A percentile compares a stretch with the other conserved stretches of the same genome.
These are phyloP conservation scores for Trididemnum nubilum DNA, from an alignment of 23 tunicate genomes.

Conservation along the genomic window DNA sequence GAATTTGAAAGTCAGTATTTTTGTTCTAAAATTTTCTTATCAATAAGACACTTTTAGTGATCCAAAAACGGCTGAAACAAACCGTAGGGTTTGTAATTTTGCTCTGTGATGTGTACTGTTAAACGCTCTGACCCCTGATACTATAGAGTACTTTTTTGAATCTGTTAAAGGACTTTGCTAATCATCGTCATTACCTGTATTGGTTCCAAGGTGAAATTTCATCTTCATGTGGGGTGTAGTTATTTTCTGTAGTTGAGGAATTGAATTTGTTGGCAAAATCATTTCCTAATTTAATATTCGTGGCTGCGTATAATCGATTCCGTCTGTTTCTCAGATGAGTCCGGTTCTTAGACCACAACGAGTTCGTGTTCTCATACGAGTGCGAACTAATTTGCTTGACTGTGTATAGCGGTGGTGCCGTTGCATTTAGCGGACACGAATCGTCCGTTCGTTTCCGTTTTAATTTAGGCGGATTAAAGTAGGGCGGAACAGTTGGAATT, in stretches of 20 bases:
- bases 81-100: too few species aligned
- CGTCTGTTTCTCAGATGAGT: background rate
- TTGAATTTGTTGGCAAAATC: background rate
- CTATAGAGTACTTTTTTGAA: too few species aligned
- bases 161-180: too few species aligned
- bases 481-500: constrained; percentile 25
- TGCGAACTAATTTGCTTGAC: constrained; percentile 30
- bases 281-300: background rate
- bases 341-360: background rate
- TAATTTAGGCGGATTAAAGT: constrained; percentile 41
- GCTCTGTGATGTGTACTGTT: too few species aligned
- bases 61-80: too few species aligned
- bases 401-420: constrained; percentile 51
- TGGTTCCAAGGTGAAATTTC: too few species aligned
- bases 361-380: background rate
- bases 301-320: background rate
- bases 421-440: constrained; percentile 19
- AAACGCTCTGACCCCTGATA: too few species aligned
- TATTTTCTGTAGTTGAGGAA: constrained; percentile 23
- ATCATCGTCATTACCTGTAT: too few species aligned
- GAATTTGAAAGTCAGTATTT: too few species aligned
- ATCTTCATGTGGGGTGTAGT: constrained; percentile 42
- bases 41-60: too few species aligned
- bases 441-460: constrained; percentile 22
- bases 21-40: too few species aligned